A percentile compares a stretch with the other conserved stretches of the same genome.
Conservation (phyloP, 2,113 vertebrate genomes). For the Myxocyprinus asiaticus region DNA sequence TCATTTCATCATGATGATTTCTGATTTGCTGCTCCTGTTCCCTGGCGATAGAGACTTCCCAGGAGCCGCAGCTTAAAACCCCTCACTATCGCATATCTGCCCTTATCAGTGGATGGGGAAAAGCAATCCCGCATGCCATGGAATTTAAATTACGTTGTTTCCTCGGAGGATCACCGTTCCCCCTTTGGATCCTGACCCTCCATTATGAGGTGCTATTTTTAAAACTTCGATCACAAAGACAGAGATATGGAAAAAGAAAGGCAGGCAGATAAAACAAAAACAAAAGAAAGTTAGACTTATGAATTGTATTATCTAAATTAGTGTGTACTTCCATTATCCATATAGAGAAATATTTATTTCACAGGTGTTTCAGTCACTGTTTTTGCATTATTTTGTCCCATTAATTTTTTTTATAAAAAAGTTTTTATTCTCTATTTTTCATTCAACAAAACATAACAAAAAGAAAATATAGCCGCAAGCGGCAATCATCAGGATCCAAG, state of each 20-base stretch:
- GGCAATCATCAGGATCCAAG: no score
- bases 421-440: no score
- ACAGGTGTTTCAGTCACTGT: no score
- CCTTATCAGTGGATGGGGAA: constrained; percentile 65
- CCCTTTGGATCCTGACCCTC: constrained; percentile 61
- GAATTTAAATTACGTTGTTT: constrained; percentile 71
- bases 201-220: constrained; percentile 72
- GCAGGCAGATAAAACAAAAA: not conserved
- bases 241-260: not conserved
- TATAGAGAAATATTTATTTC: no score
- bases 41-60: constrained; percentile 55
- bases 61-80: constrained; percentile 66
- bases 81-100: constrained; percentile 61
- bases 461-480: no score
- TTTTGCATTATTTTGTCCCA: no score
- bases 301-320: no score
- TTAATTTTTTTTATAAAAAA: no score
- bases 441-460: no score
- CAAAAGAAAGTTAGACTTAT: no score
- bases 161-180: constrained; percentile 59
- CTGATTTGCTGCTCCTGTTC: constrained; percentile 54
- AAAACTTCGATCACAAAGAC: constrained; percentile 50
- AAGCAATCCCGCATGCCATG: constrained; percentile 71
- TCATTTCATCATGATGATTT: constrained; percentile 70
- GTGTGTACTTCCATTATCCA: no score